Percentiles rank a stretch among this genome's conserved stretches.
These are phyloP conservation scores for Sinocyclocheilus grahami DNA, from an alignment of 2,113 vertebrate genomes.

Conservation along the genomic window DNA sequence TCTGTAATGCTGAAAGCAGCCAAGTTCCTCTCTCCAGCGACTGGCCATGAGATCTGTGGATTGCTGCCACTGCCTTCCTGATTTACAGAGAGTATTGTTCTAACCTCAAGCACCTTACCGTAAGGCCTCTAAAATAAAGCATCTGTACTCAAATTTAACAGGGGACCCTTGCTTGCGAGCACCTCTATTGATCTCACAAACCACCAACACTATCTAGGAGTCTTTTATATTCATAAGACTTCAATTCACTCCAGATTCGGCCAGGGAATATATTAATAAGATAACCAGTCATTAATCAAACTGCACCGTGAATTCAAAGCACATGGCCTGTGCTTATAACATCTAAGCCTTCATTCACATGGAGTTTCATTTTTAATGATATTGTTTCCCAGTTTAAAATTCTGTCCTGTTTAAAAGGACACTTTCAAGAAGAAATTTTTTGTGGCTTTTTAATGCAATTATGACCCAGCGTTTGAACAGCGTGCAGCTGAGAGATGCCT, in stretches of 20 bases:
- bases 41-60: slow-evolving; percentile 18
- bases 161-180: neutral
- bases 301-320: slow-evolving; percentile 17
- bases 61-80: neutral
- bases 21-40: slow-evolving; percentile 30
- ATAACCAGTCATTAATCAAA: slow-evolving; percentile 49
- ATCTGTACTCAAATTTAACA: slow-evolving; percentile 33
- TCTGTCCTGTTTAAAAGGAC: slow-evolving; percentile 26
- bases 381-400: slow-evolving; percentile 32
- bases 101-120: slow-evolving; percentile 30
- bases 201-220: slow-evolving; percentile 6
- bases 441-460: slow-evolving; percentile 63
- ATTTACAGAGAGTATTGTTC: slow-evolving; percentile 21
- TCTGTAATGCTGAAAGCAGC: slow-evolving; percentile 23
- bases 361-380: slow-evolving; percentile 37
- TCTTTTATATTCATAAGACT: slow-evolving; percentile 36
- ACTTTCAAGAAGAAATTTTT: slow-evolving; percentile 29
- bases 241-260: slow-evolving; percentile 21
- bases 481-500: slow-evolving; percentile 37
- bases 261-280: slow-evolving; percentile 41
- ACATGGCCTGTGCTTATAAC: slow-evolving; percentile 34
- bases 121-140: slow-evolving; percentile 33
- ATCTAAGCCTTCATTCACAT: slow-evolving; percentile 42
- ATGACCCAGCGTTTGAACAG: slow-evolving; percentile 62
- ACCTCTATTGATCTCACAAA: slow-evolving; percentile 30